phyloP scores from a whole-genome alignment of 2,888 invertebrate genomes.

The Hyalella azteca region DNA sequence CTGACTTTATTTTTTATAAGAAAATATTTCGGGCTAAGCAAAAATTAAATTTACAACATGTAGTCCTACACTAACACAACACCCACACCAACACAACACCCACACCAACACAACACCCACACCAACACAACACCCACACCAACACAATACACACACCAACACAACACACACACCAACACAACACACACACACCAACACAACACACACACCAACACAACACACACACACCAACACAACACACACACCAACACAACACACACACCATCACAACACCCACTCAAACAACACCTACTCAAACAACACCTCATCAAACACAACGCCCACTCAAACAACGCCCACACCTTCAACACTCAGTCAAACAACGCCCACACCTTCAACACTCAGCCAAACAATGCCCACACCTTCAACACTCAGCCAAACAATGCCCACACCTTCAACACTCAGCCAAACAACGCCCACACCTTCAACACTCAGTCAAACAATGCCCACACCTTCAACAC shows the following conservation, averaged over 20 bases:
- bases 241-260: not conserved
- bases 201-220: not conserved
- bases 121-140: not conserved
- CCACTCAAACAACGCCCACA: not conserved
- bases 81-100: not conserved
- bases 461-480: not conserved
- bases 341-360: too few species aligned
- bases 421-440: not conserved
- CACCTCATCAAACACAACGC: too few species aligned
- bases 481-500: not conserved
- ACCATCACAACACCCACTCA: not conserved
- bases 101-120: not conserved
- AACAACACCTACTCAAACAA: not conserved
- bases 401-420: not conserved
- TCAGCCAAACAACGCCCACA: not conserved
- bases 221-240: not conserved
- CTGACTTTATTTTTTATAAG: too few species aligned
- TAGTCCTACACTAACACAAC: too few species aligned
- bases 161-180: not conserved
- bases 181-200: not conserved
- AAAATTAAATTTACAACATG: too few species aligned
- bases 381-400: not conserved
- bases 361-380: not conserved
- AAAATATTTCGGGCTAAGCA: too few species aligned
- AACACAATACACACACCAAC: not conserved